Percentiles rank a stretch among this genome's conserved stretches.
phyloP scores from a whole-genome alignment of 2,888 invertebrate genomes.

The Oligia strigilis region DNA sequence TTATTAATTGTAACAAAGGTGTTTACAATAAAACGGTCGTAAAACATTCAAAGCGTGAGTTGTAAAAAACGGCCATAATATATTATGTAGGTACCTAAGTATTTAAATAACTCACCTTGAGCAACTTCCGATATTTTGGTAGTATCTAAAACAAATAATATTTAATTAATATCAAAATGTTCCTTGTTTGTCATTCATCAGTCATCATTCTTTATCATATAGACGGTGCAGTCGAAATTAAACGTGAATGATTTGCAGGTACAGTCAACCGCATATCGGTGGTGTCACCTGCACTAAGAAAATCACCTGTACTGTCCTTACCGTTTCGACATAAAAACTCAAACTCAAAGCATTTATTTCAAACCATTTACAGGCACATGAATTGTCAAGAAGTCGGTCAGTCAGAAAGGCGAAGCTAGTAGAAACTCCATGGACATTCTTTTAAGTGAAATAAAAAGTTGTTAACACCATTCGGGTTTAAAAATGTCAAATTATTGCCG shows the following conservation, averaged over 20 bases:
- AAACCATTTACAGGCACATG: not conserved
- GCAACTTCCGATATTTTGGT: constrained; percentile 39
- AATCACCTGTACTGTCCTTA: not conserved
- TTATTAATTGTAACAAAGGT: too few relatives aligned
- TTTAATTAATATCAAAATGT: not conserved
- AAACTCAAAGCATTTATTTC: not conserved
- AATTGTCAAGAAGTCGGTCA: not conserved
- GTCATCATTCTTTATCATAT: not conserved
- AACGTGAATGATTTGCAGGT: not conserved
- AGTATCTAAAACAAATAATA: constrained; percentile 56
- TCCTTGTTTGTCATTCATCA: not conserved
- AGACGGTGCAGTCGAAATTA: not conserved
- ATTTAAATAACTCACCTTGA: constrained; percentile 51
- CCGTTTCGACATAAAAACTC: not conserved
- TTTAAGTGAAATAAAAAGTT: not conserved
- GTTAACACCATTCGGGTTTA: not conserved
- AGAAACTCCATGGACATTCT: not conserved
- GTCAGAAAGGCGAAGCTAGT: not conserved
- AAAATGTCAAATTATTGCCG: not conserved
- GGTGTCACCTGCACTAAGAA: not conserved
- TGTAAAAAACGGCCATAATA: constrained; percentile 24
- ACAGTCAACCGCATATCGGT: not conserved
- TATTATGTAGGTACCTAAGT: not conserved
- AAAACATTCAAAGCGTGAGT: constrained; percentile 58
- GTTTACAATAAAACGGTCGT: not conserved